Evolutionary conservation across 2,888 invertebrate genomes (phyloP), one percentile per base, ranked within the genome.

Genomic region (Steromphala cineraria): DNA sequence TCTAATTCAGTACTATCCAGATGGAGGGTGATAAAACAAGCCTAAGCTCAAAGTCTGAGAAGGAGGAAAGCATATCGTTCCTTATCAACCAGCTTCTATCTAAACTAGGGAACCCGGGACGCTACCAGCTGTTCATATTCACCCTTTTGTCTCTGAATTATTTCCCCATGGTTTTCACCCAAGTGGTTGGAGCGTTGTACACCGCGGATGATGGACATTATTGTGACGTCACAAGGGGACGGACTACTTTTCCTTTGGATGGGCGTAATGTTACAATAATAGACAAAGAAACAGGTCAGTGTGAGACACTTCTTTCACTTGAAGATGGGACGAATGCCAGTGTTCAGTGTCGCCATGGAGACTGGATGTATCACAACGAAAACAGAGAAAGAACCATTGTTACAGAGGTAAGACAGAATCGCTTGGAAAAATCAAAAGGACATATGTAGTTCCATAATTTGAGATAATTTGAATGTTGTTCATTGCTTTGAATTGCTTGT

Each of bases 101-200:
- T 0, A 28, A 80, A 21, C 82, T 87, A 0, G 86, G 86, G 0
- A 67, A 80, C 53, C 82, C 86, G 0, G 86, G 86, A 21, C 71
- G 86, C n/a, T 87, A 82, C 67, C 87, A 87, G 40, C 40, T 85
- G 3, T 10, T 86, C 0, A 75, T 85, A 28, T 87, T 84, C 71
- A 17, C 85, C 21, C 79, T 86, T 17, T 80, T 88, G 8, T 83
- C 86, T 24, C 80, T 82, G 24, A 86, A 86, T 80, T 84, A 86
- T 78, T 82, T 87, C n/a, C 80, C 82, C 0, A 78, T 86, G 17
- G 81, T 85, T 10, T 83, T 87, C 24, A 87, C 87, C 80, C 85
- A 86, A 74, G 80, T 88, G 10, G 83, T 81, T 24, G 87, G 86
- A 84, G 86, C 86, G 10, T 83, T 88, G 77, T 88, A 82, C 78